Conservation (phyloP, 2,888 invertebrate species). For the Caradrina kadenii region DNA sequence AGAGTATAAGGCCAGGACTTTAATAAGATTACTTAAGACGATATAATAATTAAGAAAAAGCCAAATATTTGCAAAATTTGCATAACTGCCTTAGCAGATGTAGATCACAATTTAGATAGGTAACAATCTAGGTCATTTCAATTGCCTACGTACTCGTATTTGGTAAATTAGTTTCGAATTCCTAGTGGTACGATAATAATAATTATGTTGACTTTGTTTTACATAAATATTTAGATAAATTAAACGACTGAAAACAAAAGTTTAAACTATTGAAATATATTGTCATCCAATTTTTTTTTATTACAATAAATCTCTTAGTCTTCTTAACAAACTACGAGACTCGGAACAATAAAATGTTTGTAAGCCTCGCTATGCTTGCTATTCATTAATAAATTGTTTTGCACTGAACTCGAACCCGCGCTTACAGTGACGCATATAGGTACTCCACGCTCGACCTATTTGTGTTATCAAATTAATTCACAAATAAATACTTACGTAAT, state of each 20-base stretch:
- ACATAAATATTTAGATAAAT: no score
- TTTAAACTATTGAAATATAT: no score
- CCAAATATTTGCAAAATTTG: background rate
- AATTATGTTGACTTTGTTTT: no score
- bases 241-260: no score
- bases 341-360: background rate
- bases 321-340: background rate
- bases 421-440: background rate
- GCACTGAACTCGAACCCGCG: background rate
- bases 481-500: background rate
- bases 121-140: background rate
- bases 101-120: background rate
- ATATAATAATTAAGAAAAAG: no score
- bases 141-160: no score
- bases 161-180: background rate
- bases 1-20: background rate
- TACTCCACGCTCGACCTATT: background rate
- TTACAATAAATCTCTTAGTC: background rate
- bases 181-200: background rate
- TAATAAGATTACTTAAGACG: conserved; percentile 1
- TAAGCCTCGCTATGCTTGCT: background rate
- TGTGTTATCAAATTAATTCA: conserved; percentile 6
- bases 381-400: conserved; percentile 1
- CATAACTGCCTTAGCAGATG: background rate
- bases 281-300: background rate